Conservation (phyloP, 2,113 vertebrate genomes). For the Panthera tigris region DNA sequence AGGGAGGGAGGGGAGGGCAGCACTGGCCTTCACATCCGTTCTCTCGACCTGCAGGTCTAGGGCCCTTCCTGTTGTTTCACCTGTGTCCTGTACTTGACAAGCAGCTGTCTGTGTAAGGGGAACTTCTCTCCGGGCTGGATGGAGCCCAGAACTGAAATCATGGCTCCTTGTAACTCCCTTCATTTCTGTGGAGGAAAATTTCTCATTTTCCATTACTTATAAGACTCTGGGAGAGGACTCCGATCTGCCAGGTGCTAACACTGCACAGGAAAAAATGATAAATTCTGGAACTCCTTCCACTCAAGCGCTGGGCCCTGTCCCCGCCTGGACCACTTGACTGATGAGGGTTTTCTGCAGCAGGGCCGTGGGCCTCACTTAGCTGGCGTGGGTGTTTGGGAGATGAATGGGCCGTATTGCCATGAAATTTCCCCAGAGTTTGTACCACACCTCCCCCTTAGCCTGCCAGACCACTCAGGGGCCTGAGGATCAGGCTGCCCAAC, state of each 20-base stretch:
- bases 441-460: too few relatives aligned
- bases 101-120: neutral
- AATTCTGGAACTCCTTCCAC: neutral
- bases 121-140: neutral
- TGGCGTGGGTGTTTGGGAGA: neutral
- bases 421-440: neutral
- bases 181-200: neutral
- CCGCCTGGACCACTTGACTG: neutral
- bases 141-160: neutral
- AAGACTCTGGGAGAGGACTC: neutral
- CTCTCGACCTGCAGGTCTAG: neutral
- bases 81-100: neutral
- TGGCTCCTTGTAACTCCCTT: neutral
- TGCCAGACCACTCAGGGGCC: neutral
- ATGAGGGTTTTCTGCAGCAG: neutral
- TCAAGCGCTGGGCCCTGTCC: neutral
- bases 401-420: neutral
- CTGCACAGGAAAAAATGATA: neutral
- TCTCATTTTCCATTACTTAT: neutral
- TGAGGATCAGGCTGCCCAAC: neutral
- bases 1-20: neutral
- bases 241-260: neutral
- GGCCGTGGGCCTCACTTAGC: neutral
- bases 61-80: neutral
- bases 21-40: neutral